Evolutionary conservation across 2,113 vertebrate genomes (phyloP).

Genomic region (Syngnathus floridae): DNA sequence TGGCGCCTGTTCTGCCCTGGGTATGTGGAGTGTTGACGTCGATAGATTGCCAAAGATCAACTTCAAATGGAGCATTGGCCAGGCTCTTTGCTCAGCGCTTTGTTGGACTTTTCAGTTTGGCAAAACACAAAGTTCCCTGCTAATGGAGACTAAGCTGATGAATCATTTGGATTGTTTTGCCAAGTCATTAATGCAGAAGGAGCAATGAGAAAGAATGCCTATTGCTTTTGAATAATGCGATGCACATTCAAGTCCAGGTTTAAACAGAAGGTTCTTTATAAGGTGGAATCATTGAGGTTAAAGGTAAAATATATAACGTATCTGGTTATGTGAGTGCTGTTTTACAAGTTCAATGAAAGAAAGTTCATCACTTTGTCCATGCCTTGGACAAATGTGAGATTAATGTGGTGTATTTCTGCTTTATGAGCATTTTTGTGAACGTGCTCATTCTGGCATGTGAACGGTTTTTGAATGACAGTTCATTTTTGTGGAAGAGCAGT

Average conservation of each 20-base stretch:
- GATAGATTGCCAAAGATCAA: slow-evolving; percentile 26
- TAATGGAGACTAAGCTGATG: slow-evolving; percentile 12
- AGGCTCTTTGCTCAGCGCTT: slow-evolving; percentile 21
- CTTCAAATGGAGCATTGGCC: slow-evolving; percentile 23
- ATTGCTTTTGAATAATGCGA: slow-evolving; percentile 6
- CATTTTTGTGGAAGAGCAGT: no score
- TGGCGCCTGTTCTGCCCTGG: slow-evolving; percentile 76
- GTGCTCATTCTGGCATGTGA: no score
- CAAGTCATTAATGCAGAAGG: neutral
- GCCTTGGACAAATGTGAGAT: no score
- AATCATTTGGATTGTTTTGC: slow-evolving; percentile 22
- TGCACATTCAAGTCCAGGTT: neutral
- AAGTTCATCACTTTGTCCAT: no score
- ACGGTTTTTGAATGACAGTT: no score
- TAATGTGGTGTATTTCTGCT: no score
- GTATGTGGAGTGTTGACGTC: slow-evolving; percentile 69
- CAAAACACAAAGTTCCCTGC: slow-evolving; percentile 12
- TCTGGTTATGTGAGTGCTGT: no score
- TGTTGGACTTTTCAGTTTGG: slow-evolving; percentile 31
- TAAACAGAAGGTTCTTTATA: neutral
- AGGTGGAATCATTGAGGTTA: neutral
- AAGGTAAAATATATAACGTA: no score
- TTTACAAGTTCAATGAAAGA: no score
- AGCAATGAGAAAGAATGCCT: neutral
- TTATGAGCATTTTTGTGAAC: no score